Evolutionary conservation across 2,888 invertebrate species (phyloP).

Genomic region (Lycaena phlaeas): DNA sequence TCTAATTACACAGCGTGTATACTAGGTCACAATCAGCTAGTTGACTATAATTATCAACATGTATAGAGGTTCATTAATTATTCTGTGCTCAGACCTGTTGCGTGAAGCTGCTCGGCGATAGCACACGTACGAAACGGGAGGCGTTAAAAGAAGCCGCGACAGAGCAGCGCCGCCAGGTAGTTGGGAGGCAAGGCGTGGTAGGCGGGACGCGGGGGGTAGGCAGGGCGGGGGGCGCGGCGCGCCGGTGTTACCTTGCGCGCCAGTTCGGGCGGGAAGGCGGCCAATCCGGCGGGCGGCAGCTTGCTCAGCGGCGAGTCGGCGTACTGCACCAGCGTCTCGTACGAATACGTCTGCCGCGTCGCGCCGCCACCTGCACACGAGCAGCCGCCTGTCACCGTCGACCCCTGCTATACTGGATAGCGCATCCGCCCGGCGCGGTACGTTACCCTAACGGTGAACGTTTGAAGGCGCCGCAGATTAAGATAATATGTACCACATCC

Average conservation of each 20-base stretch:
- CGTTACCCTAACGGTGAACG: neutral
- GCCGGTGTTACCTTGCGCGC: slow-evolving; percentile 66
- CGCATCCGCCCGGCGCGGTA: neutral
- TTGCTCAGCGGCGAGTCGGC: slow-evolving; percentile 70
- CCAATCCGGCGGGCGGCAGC: slow-evolving; percentile 64
- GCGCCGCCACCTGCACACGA: slow-evolving; percentile 31
- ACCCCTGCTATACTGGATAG: neutral
- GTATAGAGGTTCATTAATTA: too few relatives aligned
- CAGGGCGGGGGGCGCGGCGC: slow-evolving; percentile 26
- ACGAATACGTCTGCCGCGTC: slow-evolving; percentile 61
- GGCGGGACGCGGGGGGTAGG: too few relatives aligned
- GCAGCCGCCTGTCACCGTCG: neutral
- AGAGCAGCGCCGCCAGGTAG: slow-evolving; percentile 60
- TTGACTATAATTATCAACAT: too few relatives aligned
- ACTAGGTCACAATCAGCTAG: too few relatives aligned
- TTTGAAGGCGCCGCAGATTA: too few relatives aligned
- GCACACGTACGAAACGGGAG: slow-evolving; percentile 24
- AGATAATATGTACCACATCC: too few relatives aligned
- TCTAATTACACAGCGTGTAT: too few relatives aligned
- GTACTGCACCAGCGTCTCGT: slow-evolving; percentile 71
- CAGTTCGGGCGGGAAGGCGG: slow-evolving; percentile 62
- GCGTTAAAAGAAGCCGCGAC: slow-evolving; percentile 57
- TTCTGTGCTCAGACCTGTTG: too few relatives aligned
- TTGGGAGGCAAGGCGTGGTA: slow-evolving; percentile 61
- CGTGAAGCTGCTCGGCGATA: too few relatives aligned